Percentiles rank a stretch among this genome's conserved stretches.
These are phyloP conservation scores for Vanessa atalanta DNA, from an alignment of 1,140 invertebrate genomes.

Conservation along the genomic window DNA sequence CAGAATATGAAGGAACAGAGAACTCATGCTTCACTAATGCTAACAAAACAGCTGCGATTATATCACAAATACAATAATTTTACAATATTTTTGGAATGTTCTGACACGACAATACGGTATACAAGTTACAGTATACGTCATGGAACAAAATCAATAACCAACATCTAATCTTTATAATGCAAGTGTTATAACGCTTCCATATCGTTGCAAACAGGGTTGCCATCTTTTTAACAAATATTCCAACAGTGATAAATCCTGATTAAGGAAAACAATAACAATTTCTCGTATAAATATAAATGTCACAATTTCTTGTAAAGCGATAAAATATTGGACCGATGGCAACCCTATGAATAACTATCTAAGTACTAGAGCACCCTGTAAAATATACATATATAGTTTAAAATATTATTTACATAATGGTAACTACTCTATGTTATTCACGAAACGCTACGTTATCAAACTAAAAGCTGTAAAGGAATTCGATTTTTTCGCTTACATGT, in stretches of 20 bases:
- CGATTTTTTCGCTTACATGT: conserved; percentile 87
- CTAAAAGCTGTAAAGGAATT: conserved; percentile 46
- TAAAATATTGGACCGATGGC: conserved; percentile 7
- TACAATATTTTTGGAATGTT: background rate
- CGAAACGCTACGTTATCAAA: conserved; percentile 22
- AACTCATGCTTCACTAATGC: conserved; percentile 44
- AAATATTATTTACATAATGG: conserved; percentile 29
- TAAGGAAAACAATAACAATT: background rate
- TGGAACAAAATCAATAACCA: conserved; percentile 34
- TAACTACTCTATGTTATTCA: conserved; percentile 31
- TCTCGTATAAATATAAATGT: background rate
- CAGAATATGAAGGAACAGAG: conserved; percentile 35
- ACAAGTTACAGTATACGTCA: conserved; percentile 21
- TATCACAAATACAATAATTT: background rate
- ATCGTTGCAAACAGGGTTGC: conserved; percentile 23
- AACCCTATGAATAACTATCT: conserved; percentile 48
- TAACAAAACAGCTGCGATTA: conserved; percentile 6
- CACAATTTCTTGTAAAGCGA: background rate
- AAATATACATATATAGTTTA: conserved; percentile 62
- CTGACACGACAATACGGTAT: background rate
- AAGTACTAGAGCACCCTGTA: conserved; percentile 71
- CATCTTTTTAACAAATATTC: background rate
- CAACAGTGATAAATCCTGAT: background rate
- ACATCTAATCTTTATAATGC: conserved; percentile 35
- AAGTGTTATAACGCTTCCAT: conserved; percentile 27